These are phyloP conservation scores for Platycercus adscitus DNA, from an alignment of 2,113 vertebrate species.

Conservation along the genomic window DNA sequence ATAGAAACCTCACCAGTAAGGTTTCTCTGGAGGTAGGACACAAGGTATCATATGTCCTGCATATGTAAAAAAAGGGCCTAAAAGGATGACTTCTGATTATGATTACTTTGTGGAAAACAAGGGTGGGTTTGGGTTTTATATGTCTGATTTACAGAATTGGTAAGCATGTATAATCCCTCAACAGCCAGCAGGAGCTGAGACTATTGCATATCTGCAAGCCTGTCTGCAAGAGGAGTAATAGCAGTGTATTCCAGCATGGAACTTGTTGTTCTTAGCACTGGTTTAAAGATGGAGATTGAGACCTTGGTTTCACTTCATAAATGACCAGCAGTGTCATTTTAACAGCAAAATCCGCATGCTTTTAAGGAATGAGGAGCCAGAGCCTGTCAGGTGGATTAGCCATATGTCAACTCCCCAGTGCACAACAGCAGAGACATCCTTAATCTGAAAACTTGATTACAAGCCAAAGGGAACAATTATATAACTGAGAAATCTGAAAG, in stretches of 20 bases:
- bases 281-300: background rate
- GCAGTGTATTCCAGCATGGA: background rate
- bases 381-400: conserved; percentile 22
- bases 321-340: background rate
- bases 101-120: background rate
- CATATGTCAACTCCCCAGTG: conserved; percentile 13
- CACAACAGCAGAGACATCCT: conserved; percentile 8
- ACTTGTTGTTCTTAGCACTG: background rate
- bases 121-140: background rate
- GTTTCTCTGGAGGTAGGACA: background rate
- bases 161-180: background rate
- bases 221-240: background rate
- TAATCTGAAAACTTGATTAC: conserved; percentile 69
- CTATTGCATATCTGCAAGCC: background rate
- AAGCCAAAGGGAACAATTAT: conserved; percentile 74
- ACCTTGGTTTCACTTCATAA: background rate
- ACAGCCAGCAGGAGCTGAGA: background rate
- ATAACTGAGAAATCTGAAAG: conserved; percentile 73
- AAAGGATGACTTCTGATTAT: background rate
- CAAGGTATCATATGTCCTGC: background rate
- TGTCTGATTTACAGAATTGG: background rate
- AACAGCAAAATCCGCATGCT: background rate
- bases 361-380: conserved; percentile 7
- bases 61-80: background rate
- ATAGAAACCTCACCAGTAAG: background rate